A percentile compares a stretch with the other conserved stretches of the same genome.
phyloP scores from a whole-genome alignment of 1,140 invertebrate species.

The Anastrepha ludens region DNA sequence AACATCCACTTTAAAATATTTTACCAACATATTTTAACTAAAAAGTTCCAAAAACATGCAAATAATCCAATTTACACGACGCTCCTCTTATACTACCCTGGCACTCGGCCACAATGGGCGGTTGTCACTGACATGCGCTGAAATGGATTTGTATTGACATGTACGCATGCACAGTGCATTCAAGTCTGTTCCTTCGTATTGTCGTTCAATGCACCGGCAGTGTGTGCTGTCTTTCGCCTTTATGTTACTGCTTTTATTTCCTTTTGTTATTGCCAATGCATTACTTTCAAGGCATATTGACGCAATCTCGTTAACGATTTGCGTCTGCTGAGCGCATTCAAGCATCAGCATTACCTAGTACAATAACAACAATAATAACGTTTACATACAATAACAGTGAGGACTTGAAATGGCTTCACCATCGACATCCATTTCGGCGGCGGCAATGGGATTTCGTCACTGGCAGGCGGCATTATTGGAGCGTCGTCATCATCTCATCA shows the following conservation, averaged over 20 bases:
- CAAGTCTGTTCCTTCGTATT: background rate
- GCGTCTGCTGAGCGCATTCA: background rate
- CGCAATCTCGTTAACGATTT: conserved; percentile 36
- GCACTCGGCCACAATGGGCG: background rate
- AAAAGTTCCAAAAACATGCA: too few relatives aligned
- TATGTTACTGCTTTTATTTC: background rate
- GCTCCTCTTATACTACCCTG: background rate
- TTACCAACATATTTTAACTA: too few relatives aligned
- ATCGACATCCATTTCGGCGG: background rate
- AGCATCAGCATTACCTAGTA: background rate
- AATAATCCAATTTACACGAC: background rate
- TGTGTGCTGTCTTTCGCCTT: background rate
- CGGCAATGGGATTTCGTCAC: background rate
- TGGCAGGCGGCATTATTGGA: conserved; percentile 9
- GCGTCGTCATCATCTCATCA: background rate
- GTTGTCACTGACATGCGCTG: conserved; percentile 12
- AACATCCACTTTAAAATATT: too few relatives aligned
- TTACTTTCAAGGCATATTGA: conserved; percentile 5
- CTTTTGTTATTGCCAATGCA: conserved; percentile 25
- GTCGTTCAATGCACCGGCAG: background rate
- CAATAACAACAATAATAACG: background rate
- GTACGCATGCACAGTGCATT: background rate
- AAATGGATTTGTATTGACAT: conserved; percentile 28
- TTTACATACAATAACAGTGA: background rate
- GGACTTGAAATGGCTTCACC: background rate